Evolutionary conservation across 1,140 invertebrate species (phyloP), one percentile per base, ranked within the genome.

Genomic region (Meloidogyne hapla): DNA sequence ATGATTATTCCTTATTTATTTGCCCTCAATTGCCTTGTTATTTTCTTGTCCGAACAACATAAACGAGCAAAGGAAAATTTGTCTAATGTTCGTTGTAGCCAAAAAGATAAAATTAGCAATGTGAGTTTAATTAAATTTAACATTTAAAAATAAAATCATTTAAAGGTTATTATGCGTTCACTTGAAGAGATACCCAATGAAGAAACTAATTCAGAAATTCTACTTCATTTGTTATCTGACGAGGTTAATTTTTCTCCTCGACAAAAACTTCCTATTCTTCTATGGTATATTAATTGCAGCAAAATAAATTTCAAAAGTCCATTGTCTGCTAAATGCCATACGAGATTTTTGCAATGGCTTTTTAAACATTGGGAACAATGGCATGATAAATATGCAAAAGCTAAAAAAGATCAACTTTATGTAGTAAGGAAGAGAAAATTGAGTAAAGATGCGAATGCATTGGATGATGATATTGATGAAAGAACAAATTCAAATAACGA

Each of bases 311-410:
- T 28, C 15, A 40, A 25, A 25, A 23, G 25, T 69, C 10, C 13
- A 15, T 63, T 73, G 23, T 6, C n/a, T 38, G n/a, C 62, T 1
- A 48, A 45, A 33, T 63, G 56, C 10, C 70, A 33, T 2, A n/a
- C 28, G 6, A 33, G 9, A 4, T 38, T 56, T 23, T 61, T 73
- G 13, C 56, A 12, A n/a, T 73, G 70, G 70, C 12, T 73, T 56
- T 63, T 73, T 42, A 38, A n/a, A n/a, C n/a, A 56, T 40, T 73
- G 70, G 70, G 70, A 73, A 38, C 21, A 6, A 5, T 73, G 70
- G 70, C 23, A 73, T 73, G 70, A 73, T 10, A 18, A 63, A 61
- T 23, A 73, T 73, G 70, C 70, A 38, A 26, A 38, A 26, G 23
- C 64, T 64, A 21, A 73, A 26, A 38, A 61, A 64, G 70, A 73